Conservation (phyloP, 1,140 invertebrate genomes). For the Nylanderia fulva region DNA sequence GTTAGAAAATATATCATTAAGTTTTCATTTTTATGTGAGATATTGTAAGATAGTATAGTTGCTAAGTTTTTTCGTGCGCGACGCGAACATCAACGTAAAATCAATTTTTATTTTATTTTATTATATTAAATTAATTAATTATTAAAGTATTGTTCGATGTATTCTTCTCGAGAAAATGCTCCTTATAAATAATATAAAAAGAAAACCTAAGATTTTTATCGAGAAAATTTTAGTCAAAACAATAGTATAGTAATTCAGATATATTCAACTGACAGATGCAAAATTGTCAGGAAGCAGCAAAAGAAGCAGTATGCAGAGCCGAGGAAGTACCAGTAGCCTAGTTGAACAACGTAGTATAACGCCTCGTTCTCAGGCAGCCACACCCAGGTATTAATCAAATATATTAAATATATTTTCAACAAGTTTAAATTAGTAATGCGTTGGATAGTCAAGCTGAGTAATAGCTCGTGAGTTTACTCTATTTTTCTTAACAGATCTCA, state of each 20-base stretch:
- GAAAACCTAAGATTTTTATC: not conserved
- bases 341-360: constrained; percentile 93
- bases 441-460: not conserved
- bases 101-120: not conserved
- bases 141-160: not conserved
- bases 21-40: not conserved
- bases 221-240: constrained; percentile 23
- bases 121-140: not conserved
- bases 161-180: not conserved
- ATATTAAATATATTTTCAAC: constrained; percentile 15
- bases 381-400: constrained; percentile 89
- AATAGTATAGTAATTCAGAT: constrained; percentile 60
- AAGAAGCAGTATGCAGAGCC: constrained; percentile 95
- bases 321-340: constrained; percentile 94
- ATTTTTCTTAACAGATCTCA: constrained; percentile 90
- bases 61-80: not conserved
- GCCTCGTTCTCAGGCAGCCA: constrained; percentile 94
- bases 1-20: constrained; percentile 83
- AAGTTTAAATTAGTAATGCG: not conserved
- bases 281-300: constrained; percentile 92
- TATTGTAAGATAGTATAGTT: not conserved
- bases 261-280: constrained; percentile 83
- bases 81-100: not conserved
- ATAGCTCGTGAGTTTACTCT: not conserved
- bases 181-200: constrained; percentile 3